A percentile compares a stretch with the other conserved stretches of the same genome.
Conservation (phyloP, 2,113 vertebrate genomes). For the Arvicanthis niloticus region DNA sequence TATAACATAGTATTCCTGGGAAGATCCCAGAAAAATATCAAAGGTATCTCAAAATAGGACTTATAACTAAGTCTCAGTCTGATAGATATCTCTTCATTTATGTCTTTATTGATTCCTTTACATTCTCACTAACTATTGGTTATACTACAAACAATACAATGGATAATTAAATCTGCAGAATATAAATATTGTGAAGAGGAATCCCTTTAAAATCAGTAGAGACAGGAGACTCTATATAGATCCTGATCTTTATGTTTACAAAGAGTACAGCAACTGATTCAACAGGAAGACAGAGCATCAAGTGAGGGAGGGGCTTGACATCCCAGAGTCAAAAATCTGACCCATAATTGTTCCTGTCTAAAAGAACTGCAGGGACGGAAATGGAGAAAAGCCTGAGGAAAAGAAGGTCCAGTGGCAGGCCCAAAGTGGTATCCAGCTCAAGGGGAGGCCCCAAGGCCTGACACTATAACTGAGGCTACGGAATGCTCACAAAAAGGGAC, state of each 20-base stretch:
- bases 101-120: neutral
- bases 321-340: too few species aligned
- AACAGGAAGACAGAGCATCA: neutral
- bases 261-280: neutral
- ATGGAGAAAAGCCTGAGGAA: too few species aligned
- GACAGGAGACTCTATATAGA: neutral
- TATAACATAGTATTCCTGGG: neutral
- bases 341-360: too few species aligned
- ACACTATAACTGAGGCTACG: too few species aligned
- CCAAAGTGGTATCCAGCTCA: too few species aligned
- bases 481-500: too few species aligned
- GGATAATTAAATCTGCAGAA: neutral
- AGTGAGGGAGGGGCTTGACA: too few species aligned
- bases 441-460: too few species aligned
- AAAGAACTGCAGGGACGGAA: too few species aligned
- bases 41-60: too few species aligned
- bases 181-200: neutral
- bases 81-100: neutral
- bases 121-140: neutral
- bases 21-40: neutral
- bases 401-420: too few species aligned
- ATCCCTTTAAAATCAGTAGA: neutral
- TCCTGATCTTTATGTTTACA: neutral
- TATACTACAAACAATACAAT: neutral
- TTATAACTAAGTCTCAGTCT: neutral